Conservation (phyloP, 53 echinoderm and acorn worm species). For the Hippasteria phrygiana region DNA sequence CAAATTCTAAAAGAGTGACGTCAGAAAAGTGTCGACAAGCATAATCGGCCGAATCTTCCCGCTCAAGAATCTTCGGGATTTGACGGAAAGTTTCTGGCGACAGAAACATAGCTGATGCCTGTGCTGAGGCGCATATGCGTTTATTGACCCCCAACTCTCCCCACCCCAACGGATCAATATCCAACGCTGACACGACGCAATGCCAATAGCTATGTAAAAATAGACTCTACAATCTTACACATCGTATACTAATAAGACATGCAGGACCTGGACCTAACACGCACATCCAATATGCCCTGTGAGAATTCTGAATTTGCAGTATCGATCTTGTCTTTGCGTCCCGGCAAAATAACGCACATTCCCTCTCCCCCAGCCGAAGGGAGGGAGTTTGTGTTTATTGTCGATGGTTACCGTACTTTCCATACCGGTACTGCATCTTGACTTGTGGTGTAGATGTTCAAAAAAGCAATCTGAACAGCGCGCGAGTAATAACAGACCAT, state of each 20-base stretch:
- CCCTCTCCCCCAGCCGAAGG: not conserved
- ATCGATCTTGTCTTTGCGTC: not conserved
- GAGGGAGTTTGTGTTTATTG: conserved; percentile 1
- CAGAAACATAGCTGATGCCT: too few relatives aligned
- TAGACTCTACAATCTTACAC: not conserved
- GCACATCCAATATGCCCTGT: not conserved
- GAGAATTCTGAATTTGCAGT: not conserved
- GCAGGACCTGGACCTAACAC: not conserved
- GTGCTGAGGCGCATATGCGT: too few relatives aligned
- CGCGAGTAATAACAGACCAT: too few relatives aligned
- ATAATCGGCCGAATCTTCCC: too few relatives aligned
- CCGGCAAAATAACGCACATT: not conserved
- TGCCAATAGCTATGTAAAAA: not conserved
- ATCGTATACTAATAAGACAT: not conserved
- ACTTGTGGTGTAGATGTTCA: not conserved
- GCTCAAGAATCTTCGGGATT: too few relatives aligned
- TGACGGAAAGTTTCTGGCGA: too few relatives aligned
- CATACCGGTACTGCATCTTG: not conserved
- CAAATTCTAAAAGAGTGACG: too few relatives aligned
- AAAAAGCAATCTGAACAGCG: not conserved
- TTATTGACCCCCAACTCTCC: too few relatives aligned
- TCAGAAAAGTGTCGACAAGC: too few relatives aligned
- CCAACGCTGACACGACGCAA: not conserved
- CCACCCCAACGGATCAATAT: not conserved
- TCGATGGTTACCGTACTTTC: conserved; percentile 3